phyloP scores from a whole-genome alignment of 2,888 invertebrate genomes.

The Drosophila helvetica region DNA sequence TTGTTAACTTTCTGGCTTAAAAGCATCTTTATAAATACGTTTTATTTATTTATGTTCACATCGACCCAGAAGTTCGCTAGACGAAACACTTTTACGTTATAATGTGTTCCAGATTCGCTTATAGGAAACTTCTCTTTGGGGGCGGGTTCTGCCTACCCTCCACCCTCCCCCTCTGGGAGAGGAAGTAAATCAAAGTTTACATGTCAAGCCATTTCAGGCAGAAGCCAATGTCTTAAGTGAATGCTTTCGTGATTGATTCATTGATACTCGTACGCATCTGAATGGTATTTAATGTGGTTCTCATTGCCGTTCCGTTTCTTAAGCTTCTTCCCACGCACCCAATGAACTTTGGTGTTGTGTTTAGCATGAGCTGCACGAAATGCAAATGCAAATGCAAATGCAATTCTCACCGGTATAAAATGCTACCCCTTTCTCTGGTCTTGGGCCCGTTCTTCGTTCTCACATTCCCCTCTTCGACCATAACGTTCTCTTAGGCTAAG shows the following conservation, averaged over 20 bases:
- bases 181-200: conserved; percentile 76
- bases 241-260: conserved; percentile 13
- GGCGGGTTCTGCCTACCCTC: conserved; percentile 12
- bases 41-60: conserved; percentile 80
- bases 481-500: conserved; percentile 34
- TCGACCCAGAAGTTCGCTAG: conserved; percentile 59
- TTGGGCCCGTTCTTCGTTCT: conserved; percentile 32
- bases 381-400: conserved; percentile 14
- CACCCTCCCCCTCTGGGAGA: neutral
- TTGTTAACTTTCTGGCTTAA: conserved; percentile 77
- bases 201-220: conserved; percentile 66
- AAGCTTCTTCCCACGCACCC: conserved; percentile 78
- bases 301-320: conserved; percentile 27
- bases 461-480: conserved; percentile 15
- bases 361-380: conserved; percentile 26
- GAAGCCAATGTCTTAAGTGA: conserved; percentile 63
- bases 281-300: conserved; percentile 64
- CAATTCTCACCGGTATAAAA: conserved; percentile 72
- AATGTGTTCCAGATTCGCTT: conserved; percentile 59
- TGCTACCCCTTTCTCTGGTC: conserved; percentile 32
- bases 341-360: conserved; percentile 67
- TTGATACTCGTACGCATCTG: conserved; percentile 26
- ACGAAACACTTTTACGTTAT: conserved; percentile 72
- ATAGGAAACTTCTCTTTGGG: conserved; percentile 8
- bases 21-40: conserved; percentile 80